Conservation (phyloP, 1,140 invertebrate species). For the Drosophila funebris region DNA sequence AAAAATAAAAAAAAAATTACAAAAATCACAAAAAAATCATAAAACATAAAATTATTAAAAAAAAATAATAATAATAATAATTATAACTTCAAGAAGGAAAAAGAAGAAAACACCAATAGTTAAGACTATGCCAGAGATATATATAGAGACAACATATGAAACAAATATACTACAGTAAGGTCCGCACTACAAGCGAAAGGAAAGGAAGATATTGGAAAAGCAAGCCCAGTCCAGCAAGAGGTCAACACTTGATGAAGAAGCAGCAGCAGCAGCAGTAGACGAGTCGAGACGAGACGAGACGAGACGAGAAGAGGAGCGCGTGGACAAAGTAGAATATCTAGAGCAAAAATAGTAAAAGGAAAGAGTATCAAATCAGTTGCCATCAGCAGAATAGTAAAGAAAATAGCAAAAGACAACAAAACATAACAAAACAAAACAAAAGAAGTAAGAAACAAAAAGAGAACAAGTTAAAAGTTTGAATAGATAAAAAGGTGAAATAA, state of each 20-base stretch:
- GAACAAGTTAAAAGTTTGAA: neutral
- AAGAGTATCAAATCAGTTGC: neutral
- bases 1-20: conserved; percentile 38
- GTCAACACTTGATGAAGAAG: neutral
- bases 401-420: no score
- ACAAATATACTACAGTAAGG: conserved; percentile 17
- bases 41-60: conserved; percentile 38
- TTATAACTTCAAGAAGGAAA: conserved; percentile 21
- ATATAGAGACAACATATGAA: conserved; percentile 33
- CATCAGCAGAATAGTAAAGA: neutral
- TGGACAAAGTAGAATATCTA: neutral
- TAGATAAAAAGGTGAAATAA: neutral
- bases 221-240: neutral
- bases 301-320: neutral
- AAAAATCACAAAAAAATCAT: conserved; percentile 30
- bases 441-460: neutral
- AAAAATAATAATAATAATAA: conserved; percentile 9
- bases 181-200: conserved; percentile 26
- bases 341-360: neutral
- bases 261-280: no score
- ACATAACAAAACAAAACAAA: neutral
- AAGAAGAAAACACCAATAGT: conserved; percentile 47
- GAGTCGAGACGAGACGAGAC: no score
- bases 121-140: conserved; percentile 44
- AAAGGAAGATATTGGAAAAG: conserved; percentile 2